Percentiles rank a stretch among this genome's conserved stretches.
Evolutionary conservation across 2,797 vertebrate species (phyloP).

Genomic region (Cossypha polioptera): DNA sequence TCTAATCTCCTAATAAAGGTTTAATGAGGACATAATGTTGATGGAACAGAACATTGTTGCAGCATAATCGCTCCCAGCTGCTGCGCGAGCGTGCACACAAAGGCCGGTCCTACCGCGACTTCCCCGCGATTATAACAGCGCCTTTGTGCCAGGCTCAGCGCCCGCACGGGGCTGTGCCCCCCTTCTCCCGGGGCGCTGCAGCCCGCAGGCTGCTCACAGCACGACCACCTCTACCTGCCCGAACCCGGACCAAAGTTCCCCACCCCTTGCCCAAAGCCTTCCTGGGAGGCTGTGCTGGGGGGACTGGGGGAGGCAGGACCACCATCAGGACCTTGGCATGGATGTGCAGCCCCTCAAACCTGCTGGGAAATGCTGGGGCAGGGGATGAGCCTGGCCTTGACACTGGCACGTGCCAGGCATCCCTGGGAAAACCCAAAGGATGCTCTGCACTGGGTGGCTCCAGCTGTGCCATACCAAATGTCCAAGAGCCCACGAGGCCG

Average conservation of each 20-base stretch:
- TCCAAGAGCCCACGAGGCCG: fast-evolving
- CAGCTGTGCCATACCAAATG: fast-evolving
- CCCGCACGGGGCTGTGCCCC: neutral
- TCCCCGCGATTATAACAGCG: conserved; percentile 31
- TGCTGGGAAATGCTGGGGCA: neutral
- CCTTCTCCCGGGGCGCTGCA: neutral
- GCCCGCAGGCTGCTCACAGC: neutral
- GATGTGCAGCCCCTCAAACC: fast-evolving
- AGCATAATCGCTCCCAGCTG: conserved; percentile 68
- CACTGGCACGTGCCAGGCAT: neutral
- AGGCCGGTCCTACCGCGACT: conserved; percentile 66
- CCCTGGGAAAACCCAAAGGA: neutral
- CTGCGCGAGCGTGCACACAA: conserved; percentile 70
- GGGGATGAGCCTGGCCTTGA: fast-evolving
- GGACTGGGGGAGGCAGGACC: neutral
- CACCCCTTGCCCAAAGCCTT: neutral
- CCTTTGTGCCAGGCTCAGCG: neutral
- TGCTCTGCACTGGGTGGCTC: neutral
- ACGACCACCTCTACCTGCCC: neutral
- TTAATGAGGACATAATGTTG: conserved; percentile 79
- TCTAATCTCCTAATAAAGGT: conserved; percentile 81
- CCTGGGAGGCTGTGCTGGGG: neutral
- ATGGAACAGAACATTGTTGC: conserved; percentile 71
- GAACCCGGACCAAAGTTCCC: neutral
- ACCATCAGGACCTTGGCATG: fast-evolving